These are phyloP conservation scores for Odontamblyopus rebecca DNA, from an alignment of 2,797 vertebrate species.

Conservation along the genomic window DNA sequence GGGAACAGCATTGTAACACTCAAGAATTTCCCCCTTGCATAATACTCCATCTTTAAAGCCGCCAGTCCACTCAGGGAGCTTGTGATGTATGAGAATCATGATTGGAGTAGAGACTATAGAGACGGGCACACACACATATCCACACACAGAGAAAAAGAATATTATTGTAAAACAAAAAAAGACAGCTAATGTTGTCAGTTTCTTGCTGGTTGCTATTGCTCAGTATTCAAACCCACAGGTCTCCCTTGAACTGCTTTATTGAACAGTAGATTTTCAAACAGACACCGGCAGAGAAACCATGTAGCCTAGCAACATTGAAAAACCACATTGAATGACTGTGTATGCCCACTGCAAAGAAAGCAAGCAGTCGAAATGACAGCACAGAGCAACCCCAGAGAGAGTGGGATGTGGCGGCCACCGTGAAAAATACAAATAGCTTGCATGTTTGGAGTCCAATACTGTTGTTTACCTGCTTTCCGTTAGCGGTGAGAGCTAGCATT, in stretches of 20 bases:
- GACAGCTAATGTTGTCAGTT: slow-evolving; percentile 62
- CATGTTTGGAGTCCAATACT: slow-evolving; percentile 37
- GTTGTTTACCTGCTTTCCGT: slow-evolving; percentile 30
- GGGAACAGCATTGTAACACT: no score
- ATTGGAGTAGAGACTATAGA: slow-evolving; percentile 26
- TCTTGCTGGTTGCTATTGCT: slow-evolving; percentile 61
- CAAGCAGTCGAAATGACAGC: slow-evolving; percentile 61
- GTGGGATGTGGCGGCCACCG: slow-evolving; percentile 65
- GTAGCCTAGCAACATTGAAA: slow-evolving; percentile 81
- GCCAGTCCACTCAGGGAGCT: slow-evolving; percentile 16
- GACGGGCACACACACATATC: slow-evolving; percentile 9
- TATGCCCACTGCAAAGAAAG: slow-evolving; percentile 60
- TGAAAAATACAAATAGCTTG: slow-evolving; percentile 61
- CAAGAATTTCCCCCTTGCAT: no score
- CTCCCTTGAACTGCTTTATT: slow-evolving; percentile 75
- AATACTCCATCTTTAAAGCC: neutral
- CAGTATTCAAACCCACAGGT: slow-evolving; percentile 77
- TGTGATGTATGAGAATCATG: slow-evolving; percentile 28
- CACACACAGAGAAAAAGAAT: slow-evolving; percentile 16
- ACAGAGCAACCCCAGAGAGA: slow-evolving; percentile 65
- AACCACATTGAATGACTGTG: slow-evolving; percentile 63
- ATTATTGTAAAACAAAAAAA: slow-evolving; percentile 44
- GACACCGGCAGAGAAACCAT: slow-evolving; percentile 64
- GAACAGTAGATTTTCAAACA: slow-evolving; percentile 72
- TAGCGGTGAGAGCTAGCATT: slow-evolving; percentile 6